phyloP scores from a whole-genome alignment of 2,888 invertebrate genomes.

The Drosophila longiperda region DNA sequence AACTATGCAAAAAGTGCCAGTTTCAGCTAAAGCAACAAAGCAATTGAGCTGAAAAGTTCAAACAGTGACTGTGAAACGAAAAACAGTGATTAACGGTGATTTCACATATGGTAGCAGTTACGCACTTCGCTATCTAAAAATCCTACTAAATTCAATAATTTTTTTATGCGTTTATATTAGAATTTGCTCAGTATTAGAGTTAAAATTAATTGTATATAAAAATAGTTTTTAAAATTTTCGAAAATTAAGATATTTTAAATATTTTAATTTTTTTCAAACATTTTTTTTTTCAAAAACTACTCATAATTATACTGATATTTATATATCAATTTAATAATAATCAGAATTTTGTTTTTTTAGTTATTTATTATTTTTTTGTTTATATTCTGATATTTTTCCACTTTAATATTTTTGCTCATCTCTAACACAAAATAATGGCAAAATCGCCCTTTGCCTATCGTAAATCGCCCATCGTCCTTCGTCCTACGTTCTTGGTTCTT shows the following conservation, averaged over 20 bases:
- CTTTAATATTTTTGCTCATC: conserved; percentile 22
- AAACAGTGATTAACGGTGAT: conserved; percentile 13
- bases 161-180: neutral
- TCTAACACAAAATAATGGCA: conserved; percentile 16
- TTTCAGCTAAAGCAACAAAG: conserved; percentile 37
- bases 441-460: neutral
- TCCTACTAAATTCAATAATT: neutral
- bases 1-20: conserved; percentile 72
- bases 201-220: neutral
- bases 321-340: too few species aligned
- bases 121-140: neutral
- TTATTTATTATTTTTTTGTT: neutral
- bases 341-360: too few species aligned
- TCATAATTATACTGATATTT: too few species aligned
- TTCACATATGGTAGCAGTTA: neutral
- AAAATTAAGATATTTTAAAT: too few species aligned
- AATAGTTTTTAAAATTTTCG: too few species aligned
- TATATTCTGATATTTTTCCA: neutral
- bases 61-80: conserved; percentile 24
- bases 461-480: neutral
- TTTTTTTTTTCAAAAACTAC: too few species aligned
- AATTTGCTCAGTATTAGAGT: too few species aligned
- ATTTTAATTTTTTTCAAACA: too few species aligned
- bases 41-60: conserved; percentile 4
- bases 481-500: neutral